Base-by-base conservation (phyloP, 2,888 invertebrate species). In the Caenorhabditis sp. region DNA sequence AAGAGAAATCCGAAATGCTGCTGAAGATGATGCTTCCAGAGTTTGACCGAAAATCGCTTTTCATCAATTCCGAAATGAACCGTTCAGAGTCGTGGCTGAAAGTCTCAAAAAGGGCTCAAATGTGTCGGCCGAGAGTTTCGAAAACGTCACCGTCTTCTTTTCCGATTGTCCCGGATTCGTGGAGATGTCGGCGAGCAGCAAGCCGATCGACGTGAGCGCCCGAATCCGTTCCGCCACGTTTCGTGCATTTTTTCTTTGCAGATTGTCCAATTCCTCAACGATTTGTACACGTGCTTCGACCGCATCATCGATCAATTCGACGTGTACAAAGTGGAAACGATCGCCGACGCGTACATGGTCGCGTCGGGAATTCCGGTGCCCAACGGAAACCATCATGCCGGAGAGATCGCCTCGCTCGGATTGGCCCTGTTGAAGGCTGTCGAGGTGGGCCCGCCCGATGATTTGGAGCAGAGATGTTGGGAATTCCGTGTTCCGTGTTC, bases 1-100 rank as follows among this genome's bases (percentile, higher is more conserved):
- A 96, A 90, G 95, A 95, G 91, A 96, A 96, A 92, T 96, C 95
- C 86, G 96, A 96, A 89, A 95, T 74, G 66, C 46, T 83, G 0
- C 74, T 83, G 17, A 76, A 73, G 46, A 83, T 83, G 81, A 83
- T 83, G 83, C 53, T 83, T 6, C 83, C 83, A 2, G 70, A 62
- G 83, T 83, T n/a, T n/a, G 9, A 56, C 11, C 5, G 30, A 5
- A 30, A 5, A 9, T 30, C 8, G 22, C 37, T 11, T 22, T 32
- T 39, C 9, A 2, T 30, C 30, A 9, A n/a, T n/a, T n/a, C 30
- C 30, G 30, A 22, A 26, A 35, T 9, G 1, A n/a, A 3, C 22
- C 15, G 71, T 75, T 48, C 59, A 83, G 83, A 17, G 65, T 71
- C 0, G 78, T 83, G 0, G 83, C 81, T 8, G 83, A 83, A 13